These are phyloP conservation scores for Tipula confusa DNA, from an alignment of 2,888 invertebrate genomes.

Conservation along the genomic window DNA sequence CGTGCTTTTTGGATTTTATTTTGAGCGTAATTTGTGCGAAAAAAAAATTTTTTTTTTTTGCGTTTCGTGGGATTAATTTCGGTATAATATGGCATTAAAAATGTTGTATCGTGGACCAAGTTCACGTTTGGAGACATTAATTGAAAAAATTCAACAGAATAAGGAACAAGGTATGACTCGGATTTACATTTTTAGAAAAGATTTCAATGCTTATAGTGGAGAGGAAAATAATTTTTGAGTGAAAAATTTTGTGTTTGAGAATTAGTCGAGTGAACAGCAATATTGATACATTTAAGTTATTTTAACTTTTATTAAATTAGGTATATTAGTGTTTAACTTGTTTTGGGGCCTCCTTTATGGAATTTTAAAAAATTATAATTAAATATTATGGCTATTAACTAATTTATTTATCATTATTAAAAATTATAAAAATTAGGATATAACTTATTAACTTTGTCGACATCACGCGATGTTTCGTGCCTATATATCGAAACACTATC, in stretches of 20 bases:
- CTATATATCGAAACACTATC: too few species aligned
- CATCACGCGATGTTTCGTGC: too few species aligned
- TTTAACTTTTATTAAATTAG: too few species aligned
- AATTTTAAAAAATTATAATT: too few species aligned
- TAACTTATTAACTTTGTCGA: too few species aligned
- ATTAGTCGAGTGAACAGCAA: not conserved
- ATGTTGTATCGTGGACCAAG: slow-evolving; percentile 87
- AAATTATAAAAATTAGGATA: too few species aligned
- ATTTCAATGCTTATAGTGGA: not conserved
- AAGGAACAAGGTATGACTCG: slow-evolving; percentile 54
- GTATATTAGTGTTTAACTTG: too few species aligned
- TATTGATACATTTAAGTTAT: too few species aligned
- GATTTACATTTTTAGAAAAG: not conserved
- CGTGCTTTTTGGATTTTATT: not conserved
- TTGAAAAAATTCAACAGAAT: slow-evolving; percentile 81
- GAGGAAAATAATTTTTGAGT: too few species aligned
- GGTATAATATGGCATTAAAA: slow-evolving; percentile 47
- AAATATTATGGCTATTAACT: too few species aligned
- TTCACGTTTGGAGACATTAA: slow-evolving; percentile 75
- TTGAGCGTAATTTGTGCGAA: not conserved
- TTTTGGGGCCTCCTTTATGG: too few species aligned
- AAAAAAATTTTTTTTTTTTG: not conserved
- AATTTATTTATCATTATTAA: too few species aligned
- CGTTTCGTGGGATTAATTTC: not conserved
- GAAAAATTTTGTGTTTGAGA: not conserved